These are phyloP conservation scores for Myripristis jacobus DNA, from an alignment of 2,797 vertebrate genomes.

Conservation along the genomic window DNA sequence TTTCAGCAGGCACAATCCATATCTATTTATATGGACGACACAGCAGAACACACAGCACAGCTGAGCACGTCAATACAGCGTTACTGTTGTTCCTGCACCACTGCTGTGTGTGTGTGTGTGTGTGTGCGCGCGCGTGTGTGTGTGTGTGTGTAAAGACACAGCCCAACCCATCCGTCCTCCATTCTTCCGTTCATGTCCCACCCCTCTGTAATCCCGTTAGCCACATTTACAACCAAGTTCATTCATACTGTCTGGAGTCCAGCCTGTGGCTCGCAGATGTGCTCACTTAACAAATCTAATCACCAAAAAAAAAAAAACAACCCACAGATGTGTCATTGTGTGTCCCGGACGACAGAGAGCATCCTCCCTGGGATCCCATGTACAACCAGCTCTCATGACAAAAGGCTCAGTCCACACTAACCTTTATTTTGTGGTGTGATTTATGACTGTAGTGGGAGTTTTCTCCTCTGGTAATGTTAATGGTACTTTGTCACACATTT, in stretches of 20 bases:
- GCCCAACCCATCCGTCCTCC: slow-evolving; percentile 29
- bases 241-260: slow-evolving; percentile 27
- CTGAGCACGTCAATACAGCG: slow-evolving; percentile 36
- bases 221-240: slow-evolving; percentile 11
- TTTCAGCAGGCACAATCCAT: background rate
- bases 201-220: slow-evolving; percentile 21
- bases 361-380: slow-evolving; percentile 21
- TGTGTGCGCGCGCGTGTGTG: slow-evolving; percentile 11
- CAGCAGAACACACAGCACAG: slow-evolving; percentile 10
- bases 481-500: too few species aligned
- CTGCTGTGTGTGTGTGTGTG: background rate
- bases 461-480: too few species aligned
- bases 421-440: too few species aligned
- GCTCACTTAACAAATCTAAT: slow-evolving; percentile 33
- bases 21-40: background rate
- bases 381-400: slow-evolving; percentile 10
- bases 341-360: background rate
- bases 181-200: slow-evolving; percentile 26
- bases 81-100: background rate
- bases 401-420: too few species aligned
- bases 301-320: slow-evolving; percentile 31
- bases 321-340: slow-evolving; percentile 47
- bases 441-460: too few species aligned
- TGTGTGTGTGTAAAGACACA: too few species aligned
- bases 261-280: slow-evolving; percentile 26